Base-by-base conservation (phyloP, 2,113 vertebrate species). In the Jaculus jaculus region DNA sequence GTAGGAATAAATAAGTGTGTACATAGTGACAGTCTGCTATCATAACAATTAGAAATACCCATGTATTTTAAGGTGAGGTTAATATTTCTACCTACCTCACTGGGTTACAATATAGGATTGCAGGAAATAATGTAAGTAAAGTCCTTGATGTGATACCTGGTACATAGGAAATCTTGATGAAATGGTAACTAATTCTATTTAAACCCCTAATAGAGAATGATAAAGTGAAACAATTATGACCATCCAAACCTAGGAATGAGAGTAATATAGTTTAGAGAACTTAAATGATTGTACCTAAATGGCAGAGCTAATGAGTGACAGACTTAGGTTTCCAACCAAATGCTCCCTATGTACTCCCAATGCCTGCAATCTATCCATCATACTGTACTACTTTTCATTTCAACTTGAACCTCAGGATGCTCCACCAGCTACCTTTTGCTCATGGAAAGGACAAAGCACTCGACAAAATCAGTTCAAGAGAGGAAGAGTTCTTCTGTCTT, bases 241-340 rank as follows among this genome's bases (percentile, higher is more conserved):
- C n/a, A 80, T 68, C 34, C 3, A 10, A 11, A 28, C 42, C 15
- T n/a, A 84, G 28, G 21, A 77, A 28, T 68, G 21, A 93, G 47
- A 81, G 79, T 83, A 72, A 71, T 10, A 75, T 68, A 63, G 18
- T 37, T 68, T 80, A 84, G 68, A 87, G 34, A 85, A 94, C 21
- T 63, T 24, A 61, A 47, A 37, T 24, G 11, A 79, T 13, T 10
- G 54, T n/a, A 69, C 20, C 21, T 18, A 24, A n/a, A 23, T 30
- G 20, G 71, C 12, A 54, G 0, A 78, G 34, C 10, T 71, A 47
- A 42, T 21, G 73, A 80, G 74, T 4, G 39, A 18, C 7, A 83
- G 18, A 72, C 9, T 2, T 0, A 34, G 5, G 23, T 17, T 89
- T 69, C 63, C n/a, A 69, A 17, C 12, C 16, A 58, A 63, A 11